These are phyloP conservation scores for Alauda arvensis DNA, from an alignment of 2,797 vertebrate species.

Conservation along the genomic window DNA sequence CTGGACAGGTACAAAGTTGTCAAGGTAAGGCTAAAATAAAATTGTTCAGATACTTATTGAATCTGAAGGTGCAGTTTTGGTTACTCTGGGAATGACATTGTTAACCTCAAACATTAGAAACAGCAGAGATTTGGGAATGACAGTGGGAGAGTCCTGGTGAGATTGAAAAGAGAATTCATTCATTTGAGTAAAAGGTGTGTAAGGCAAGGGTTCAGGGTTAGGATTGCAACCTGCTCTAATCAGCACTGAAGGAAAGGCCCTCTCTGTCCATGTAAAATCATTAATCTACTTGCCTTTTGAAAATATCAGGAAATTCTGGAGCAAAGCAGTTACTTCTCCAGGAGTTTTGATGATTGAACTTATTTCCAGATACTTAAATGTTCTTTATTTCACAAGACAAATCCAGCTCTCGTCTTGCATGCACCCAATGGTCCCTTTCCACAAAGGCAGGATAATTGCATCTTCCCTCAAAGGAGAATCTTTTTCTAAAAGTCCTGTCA, in stretches of 20 bases:
- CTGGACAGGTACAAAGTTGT: constrained; percentile 84
- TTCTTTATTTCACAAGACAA: background rate
- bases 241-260: background rate
- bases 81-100: background rate
- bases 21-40: constrained; percentile 76
- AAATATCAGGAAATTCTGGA: background rate
- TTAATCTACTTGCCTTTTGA: background rate
- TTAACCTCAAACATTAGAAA: background rate
- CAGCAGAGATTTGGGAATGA: background rate
- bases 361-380: background rate
- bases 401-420: background rate
- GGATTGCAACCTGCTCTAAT: background rate
- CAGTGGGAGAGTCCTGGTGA: background rate
- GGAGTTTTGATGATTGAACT: background rate
- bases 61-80: background rate
- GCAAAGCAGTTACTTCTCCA: background rate
- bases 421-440: background rate
- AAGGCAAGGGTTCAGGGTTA: background rate
- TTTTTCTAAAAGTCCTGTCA: background rate
- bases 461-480: background rate
- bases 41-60: background rate
- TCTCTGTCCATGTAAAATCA: background rate
- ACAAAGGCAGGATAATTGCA: background rate
- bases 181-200: background rate
- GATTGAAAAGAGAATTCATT: background rate